Base-by-base conservation (phyloP, 2,888 invertebrate genomes). In the Anoncus sp. region DNA sequence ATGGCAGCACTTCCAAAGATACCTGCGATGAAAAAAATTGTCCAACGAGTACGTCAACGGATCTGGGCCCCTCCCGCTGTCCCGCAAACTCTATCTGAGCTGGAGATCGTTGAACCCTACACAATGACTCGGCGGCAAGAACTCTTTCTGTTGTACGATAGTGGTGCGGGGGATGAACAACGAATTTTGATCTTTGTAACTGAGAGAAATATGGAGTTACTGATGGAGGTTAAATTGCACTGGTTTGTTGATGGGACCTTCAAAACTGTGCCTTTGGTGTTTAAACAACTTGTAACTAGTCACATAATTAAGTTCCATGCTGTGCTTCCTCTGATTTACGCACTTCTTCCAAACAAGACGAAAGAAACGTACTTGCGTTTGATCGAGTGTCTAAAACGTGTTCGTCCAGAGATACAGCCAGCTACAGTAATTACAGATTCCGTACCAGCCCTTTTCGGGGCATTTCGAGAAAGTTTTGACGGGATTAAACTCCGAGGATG, bases 241-340 rank as follows among this genome's bases (percentile, higher is more conserved):
- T 45, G 45, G 45, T 45, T 45, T 45, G 45, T 45, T 45, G n/a
- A 45, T 45, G n/a, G 45, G 18, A 45, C 45, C 18, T 45, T 45
- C n/a, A 45, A 45, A 45, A n/a, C 45, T n/a, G 12, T 18, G 18
- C 45, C 16, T 14, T n/a, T 16, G n/a, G 12, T 45, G n/a, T n/a
- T 45, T 18, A 18, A 16, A 18, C 45, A 45, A 45, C 18, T 45
- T 16, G n/a, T 45, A 18, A 45, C 45, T 2, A 16, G 12, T 6
- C 45, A 45, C 45, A 18, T 18, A 45, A 45, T 45, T 16, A 45
- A 45, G n/a, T 45, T 45, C 5, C 18, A 18, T n/a, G 2, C n/a
- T 6, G 18, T 45, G n/a, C n/a, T 45, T 45, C 45, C 45, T 16
- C 45, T 45, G 12, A 18, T 45, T n/a, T 45, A 45, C n/a, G 45